A percentile compares a stretch with the other conserved stretches of the same genome.
These are phyloP conservation scores for Carpatolechia fugitivella DNA, from an alignment of 2,888 invertebrate genomes.

Conservation along the genomic window DNA sequence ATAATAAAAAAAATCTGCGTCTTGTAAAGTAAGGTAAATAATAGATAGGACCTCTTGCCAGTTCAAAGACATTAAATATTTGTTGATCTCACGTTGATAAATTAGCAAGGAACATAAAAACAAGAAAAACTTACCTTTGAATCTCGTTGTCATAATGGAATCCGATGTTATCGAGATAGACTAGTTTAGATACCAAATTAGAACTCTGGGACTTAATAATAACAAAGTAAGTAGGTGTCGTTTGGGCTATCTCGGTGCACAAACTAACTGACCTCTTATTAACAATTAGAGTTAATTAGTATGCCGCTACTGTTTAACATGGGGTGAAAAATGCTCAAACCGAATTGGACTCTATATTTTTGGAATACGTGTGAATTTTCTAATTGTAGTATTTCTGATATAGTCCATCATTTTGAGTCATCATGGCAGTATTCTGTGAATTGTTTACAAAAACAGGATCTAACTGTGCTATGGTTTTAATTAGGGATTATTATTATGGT, in stretches of 20 bases:
- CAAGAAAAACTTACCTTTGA: background rate
- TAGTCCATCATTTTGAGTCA: too few relatives aligned
- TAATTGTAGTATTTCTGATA: too few relatives aligned
- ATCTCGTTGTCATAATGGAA: background rate
- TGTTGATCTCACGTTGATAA: too few relatives aligned
- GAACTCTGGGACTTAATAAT: background rate
- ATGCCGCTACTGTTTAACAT: background rate
- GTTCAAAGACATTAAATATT: too few relatives aligned
- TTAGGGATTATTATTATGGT: too few relatives aligned
- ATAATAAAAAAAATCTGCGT: too few relatives aligned
- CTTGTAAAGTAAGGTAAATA: too few relatives aligned
- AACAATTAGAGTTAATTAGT: slow-evolving; percentile 1
- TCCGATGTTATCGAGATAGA: background rate
- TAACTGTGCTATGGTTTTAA: too few relatives aligned
- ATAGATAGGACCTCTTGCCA: too few relatives aligned
- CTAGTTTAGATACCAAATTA: background rate
- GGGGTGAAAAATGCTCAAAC: background rate
- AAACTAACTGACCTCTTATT: background rate
- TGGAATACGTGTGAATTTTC: background rate
- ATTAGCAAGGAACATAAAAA: background rate
- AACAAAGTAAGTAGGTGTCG: background rate
- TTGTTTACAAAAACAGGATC: too few relatives aligned
- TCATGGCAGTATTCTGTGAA: too few relatives aligned
- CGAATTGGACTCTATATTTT: background rate
- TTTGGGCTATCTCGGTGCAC: background rate